A percentile compares a stretch with the other conserved stretches of the same genome.
Conservation (phyloP, 2,797 vertebrate species). For the Sebastes trivittatus region DNA sequence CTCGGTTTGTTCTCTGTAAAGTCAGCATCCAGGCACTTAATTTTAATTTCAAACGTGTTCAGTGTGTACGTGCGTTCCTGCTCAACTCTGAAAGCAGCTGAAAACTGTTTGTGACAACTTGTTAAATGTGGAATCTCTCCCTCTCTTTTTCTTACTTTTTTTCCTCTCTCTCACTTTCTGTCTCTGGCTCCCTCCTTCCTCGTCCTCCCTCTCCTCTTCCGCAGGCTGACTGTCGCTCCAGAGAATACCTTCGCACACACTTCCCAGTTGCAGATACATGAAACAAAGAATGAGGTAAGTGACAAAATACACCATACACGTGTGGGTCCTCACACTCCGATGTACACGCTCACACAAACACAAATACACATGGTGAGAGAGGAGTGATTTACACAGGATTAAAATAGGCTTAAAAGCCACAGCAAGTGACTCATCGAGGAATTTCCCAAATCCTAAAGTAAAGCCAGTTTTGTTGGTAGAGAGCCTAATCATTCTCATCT, state of each 20-base stretch:
- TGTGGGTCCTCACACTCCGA: constrained; percentile 6
- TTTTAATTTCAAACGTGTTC: constrained; percentile 32
- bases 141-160: background rate
- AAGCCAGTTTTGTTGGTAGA: constrained; percentile 30
- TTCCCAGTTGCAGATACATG: constrained; percentile 54
- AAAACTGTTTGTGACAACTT: constrained; percentile 18
- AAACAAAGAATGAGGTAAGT: constrained; percentile 58
- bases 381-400: constrained; percentile 42
- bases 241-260: constrained; percentile 84
- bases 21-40: constrained; percentile 16
- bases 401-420: constrained; percentile 48
- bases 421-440: constrained; percentile 53
- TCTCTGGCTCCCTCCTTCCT: constrained; percentile 3
- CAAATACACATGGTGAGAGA: background rate
- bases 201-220: background rate
- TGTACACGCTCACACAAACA: background rate
- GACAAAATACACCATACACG: constrained; percentile 1
- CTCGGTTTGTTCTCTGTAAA: constrained; percentile 12
- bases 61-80: background rate
- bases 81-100: background rate
- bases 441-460: constrained; percentile 51
- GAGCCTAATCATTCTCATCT: constrained; percentile 28
- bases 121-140: constrained; percentile 25
- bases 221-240: constrained; percentile 86
- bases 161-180: background rate